Percentiles rank a stretch among this genome's conserved stretches.
phyloP scores from a whole-genome alignment of 2,888 invertebrate genomes.

The Phoenoteleia sp. region DNA sequence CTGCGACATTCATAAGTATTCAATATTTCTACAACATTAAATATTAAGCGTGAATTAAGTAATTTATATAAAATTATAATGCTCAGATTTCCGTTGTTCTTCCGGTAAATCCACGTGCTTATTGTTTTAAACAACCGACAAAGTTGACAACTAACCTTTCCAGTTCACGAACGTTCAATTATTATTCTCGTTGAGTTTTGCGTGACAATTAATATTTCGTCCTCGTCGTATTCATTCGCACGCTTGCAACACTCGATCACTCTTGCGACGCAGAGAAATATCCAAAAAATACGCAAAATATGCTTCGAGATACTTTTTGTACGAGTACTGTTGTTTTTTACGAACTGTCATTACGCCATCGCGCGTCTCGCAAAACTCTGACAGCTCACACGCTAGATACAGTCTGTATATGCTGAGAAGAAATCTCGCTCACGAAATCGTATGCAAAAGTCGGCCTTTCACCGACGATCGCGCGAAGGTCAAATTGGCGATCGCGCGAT shows the following conservation, averaged over 20 bases:
- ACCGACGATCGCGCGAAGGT: slow-evolving; percentile 25
- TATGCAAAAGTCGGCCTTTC: slow-evolving; percentile 35
- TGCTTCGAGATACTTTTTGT: too few relatives aligned
- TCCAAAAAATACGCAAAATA: too few relatives aligned
- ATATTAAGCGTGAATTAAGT: too few relatives aligned
- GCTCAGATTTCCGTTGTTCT: too few relatives aligned
- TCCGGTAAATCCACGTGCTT: slow-evolving; percentile 6
- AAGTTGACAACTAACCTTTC: background rate
- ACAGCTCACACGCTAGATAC: too few relatives aligned
- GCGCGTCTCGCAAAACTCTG: background rate
- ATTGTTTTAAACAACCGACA: slow-evolving; percentile 13
- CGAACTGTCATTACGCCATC: background rate
- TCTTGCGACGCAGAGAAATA: too few relatives aligned
- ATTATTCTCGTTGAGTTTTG: slow-evolving; percentile 4
- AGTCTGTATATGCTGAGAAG: background rate
- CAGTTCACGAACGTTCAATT: background rate
- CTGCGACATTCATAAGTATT: too few relatives aligned
- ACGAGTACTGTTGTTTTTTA: too few relatives aligned
- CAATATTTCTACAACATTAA: too few relatives aligned
- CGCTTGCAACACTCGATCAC: too few relatives aligned
- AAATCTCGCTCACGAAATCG: slow-evolving; percentile 8
- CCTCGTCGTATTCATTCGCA: too few relatives aligned
- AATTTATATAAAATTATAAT: too few relatives aligned
- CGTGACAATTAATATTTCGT: background rate
- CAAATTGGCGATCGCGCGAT: slow-evolving; percentile 9